These are phyloP conservation scores for Ictalurus furcatus DNA, from an alignment of 2,113 vertebrate genomes.

Conservation along the genomic window DNA sequence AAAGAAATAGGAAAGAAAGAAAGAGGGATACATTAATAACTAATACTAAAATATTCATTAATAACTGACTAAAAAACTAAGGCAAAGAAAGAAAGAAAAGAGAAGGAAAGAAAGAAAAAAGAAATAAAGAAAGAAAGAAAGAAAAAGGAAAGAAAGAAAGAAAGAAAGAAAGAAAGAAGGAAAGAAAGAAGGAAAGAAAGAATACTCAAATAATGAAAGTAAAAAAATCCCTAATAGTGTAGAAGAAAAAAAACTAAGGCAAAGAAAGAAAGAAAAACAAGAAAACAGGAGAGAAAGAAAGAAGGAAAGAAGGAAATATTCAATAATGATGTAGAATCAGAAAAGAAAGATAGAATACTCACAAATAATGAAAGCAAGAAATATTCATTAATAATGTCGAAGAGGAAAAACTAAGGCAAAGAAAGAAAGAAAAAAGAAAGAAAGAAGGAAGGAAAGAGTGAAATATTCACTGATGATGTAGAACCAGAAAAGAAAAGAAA, in stretches of 20 bases:
- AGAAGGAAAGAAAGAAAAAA: background rate
- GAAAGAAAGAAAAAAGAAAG: background rate
- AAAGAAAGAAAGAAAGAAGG: background rate
- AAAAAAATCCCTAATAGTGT: background rate
- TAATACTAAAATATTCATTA: too few species aligned
- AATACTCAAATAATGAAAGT: background rate
- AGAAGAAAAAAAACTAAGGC: background rate
- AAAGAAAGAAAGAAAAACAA: constrained; percentile 22
- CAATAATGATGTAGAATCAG: too few species aligned
- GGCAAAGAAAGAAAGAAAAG: too few species aligned
- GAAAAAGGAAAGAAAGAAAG: too few species aligned
- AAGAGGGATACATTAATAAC: too few species aligned
- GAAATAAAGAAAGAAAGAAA: background rate
- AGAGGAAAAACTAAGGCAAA: constrained; percentile 6
- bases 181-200: background rate
- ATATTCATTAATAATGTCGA: background rate
- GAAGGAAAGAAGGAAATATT: background rate
- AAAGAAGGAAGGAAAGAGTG: background rate
- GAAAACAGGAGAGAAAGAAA: background rate
- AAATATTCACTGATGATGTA: too few species aligned
- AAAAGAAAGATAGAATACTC: too few species aligned
- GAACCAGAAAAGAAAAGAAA: background rate
- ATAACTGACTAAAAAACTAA: too few species aligned
- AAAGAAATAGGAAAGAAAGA: too few species aligned
- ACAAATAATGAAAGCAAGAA: background rate